These are phyloP conservation scores for Crotalus viridis DNA, from an alignment of 2,113 vertebrate species.

Conservation along the genomic window DNA sequence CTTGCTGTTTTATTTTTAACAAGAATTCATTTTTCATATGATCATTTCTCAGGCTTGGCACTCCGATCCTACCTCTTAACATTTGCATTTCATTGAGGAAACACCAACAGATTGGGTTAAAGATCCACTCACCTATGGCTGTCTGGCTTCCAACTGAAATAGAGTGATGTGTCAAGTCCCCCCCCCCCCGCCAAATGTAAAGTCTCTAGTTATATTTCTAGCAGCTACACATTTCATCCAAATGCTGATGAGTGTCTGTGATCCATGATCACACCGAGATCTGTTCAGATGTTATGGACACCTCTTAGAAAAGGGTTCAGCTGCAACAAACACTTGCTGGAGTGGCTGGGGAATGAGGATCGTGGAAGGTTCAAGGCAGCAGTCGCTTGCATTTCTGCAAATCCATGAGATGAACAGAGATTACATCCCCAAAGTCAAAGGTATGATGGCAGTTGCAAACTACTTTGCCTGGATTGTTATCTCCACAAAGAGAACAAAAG, in stretches of 20 bases:
- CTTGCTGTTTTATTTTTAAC: not conserved
- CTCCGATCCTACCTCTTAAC: not conserved
- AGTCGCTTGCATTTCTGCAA: constrained; percentile 19
- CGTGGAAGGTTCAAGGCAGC: not conserved
- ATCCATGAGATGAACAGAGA: constrained; percentile 25
- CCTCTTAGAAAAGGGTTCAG: constrained; percentile 5
- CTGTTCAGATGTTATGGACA: not conserved
- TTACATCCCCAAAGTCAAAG: not conserved
- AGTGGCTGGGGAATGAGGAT: not conserved
- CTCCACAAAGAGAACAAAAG: constrained; percentile 23
- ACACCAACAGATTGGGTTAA: not conserved
- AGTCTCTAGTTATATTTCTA: not conserved
- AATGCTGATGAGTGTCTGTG: not conserved
- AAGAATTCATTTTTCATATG: not conserved
- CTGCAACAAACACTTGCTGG: not conserved
- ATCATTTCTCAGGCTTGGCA: not conserved
- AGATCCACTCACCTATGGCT: not conserved
- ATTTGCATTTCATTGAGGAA: not conserved
- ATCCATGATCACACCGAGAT: not conserved
- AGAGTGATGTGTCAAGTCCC: not conserved
- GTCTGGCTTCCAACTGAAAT: constrained; percentile 13
- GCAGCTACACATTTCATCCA: not conserved
- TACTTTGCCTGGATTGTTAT: not conserved
- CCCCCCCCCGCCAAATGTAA: not conserved
- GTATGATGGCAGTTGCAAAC: not conserved